Base-by-base conservation (phyloP, 1,140 invertebrate genomes). In the Caerostris darwini region DNA sequence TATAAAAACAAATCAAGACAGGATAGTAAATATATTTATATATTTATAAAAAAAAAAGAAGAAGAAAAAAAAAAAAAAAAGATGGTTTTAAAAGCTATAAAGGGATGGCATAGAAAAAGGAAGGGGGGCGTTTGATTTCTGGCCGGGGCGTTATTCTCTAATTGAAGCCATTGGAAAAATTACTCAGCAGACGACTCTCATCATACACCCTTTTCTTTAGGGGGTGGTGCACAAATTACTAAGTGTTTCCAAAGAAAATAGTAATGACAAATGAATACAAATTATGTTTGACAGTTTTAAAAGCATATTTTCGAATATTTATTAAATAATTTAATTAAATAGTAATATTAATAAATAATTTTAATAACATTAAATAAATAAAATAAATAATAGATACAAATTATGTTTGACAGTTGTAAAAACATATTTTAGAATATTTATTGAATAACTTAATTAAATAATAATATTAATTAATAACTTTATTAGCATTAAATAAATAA, bases 151-250 rank as follows among this genome's bases (percentile, higher is more conserved):
- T 69, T 87, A 93, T 87, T 93, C 92, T 87, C 92, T 93, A 93
- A 93, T 93, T 93, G 92, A 86, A 93, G 92, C 92, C 92, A 93
- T 93, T 93, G 92, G 92, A 83, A 93, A 93, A 93, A 93, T 93
- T 86, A 93, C 82, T 93, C 82, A 87, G 92, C 90, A 85, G 90
- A 92, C 54, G 81, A 92, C 71, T 90, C 89, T 87, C 85, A 87
- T 87, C 85, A 87, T 87, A 61, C 34, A 64, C 8, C 89, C 89
- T 82, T 90, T 81, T 17, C 34, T n/a, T 57, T 81, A 19, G 56
- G 89, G 89, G 89, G 59, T 3, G 67, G 17, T 58, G 8, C 54
- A 10, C 54, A 71, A 69, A 90, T 90, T 56, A 77, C 71, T 17
- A 58, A 14, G 7, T 50, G 19, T 19, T 53, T 57, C 14, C 83